Conservation (phyloP, 2,113 vertebrate species). For the Crotalus tigris region DNA sequence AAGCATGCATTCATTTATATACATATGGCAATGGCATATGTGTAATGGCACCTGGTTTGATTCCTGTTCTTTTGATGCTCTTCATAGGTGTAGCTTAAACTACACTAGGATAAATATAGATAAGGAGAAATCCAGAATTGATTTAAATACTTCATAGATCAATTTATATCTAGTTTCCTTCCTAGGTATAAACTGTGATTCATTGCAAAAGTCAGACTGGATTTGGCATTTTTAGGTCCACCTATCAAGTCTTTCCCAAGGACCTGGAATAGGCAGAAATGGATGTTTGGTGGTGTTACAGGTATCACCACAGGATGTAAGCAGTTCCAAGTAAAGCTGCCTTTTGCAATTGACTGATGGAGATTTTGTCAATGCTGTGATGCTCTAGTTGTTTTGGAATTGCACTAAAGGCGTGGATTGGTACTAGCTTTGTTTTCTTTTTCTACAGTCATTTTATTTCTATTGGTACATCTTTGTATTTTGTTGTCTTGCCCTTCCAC, state of each 20-base stretch:
- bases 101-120: background rate
- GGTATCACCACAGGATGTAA: rapidly evolving
- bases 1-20: background rate
- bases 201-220: background rate
- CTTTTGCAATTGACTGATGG: background rate
- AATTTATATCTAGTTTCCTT: background rate
- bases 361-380: background rate
- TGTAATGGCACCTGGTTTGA: background rate
- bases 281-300: background rate
- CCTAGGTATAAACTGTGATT: background rate
- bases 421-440: background rate
- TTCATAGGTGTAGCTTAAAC: background rate
- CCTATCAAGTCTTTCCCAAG: too few species aligned
- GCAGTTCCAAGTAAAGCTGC: background rate
- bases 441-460: background rate
- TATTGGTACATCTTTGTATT: background rate
- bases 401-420: too few species aligned
- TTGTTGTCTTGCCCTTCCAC: background rate
- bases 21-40: background rate
- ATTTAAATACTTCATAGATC: background rate
- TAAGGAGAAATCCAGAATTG: background rate
- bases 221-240: too few species aligned
- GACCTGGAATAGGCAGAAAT: background rate
- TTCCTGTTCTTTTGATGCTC: background rate
- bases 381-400: background rate